These are phyloP conservation scores for Pimpla rufipes DNA, from an alignment of 2,888 invertebrate species.

Conservation along the genomic window DNA sequence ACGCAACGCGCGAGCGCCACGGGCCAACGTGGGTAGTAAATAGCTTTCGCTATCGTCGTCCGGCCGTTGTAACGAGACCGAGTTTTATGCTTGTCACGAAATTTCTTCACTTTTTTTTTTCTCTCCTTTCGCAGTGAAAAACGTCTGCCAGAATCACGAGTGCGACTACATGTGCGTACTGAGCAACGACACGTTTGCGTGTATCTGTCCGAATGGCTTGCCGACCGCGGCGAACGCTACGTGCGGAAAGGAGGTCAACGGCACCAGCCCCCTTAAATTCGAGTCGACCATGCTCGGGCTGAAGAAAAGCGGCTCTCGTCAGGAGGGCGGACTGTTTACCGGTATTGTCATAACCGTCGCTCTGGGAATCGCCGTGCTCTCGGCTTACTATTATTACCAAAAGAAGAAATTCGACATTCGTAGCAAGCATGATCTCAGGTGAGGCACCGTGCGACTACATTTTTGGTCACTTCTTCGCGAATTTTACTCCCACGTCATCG, in stretches of 20 bases:
- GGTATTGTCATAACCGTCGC: conserved; percentile 72
- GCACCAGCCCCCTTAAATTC: conserved; percentile 37
- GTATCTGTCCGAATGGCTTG: conserved; percentile 87
- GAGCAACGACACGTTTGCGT: conserved; percentile 85
- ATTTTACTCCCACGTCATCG: no score
- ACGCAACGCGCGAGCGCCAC: conserved; percentile 8
- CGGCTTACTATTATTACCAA: conserved; percentile 76
- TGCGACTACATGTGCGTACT: conserved; percentile 89
- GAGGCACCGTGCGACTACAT: no score
- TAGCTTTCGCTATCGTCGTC: conserved; percentile 9
- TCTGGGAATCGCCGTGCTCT: conserved; percentile 64
- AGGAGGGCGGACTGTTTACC: conserved; percentile 64
- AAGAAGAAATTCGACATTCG: conserved; percentile 69
- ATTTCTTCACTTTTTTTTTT: conserved; percentile 23
- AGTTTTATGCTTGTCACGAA: conserved; percentile 21
- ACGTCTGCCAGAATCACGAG: conserved; percentile 86
- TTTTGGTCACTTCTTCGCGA: no score
- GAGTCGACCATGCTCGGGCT: conserved; percentile 48
- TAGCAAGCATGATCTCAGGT: conserved; percentile 71
- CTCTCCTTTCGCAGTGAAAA: conserved; percentile 78
- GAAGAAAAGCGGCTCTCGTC: conserved; percentile 26
- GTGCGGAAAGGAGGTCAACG: conserved; percentile 65
- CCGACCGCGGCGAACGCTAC: conserved; percentile 33
- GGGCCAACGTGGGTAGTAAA: background rate
- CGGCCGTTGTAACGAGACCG: background rate